These are phyloP conservation scores for Artibeus jamaicensis DNA, from an alignment of 2,797 vertebrate genomes.

Conservation along the genomic window DNA sequence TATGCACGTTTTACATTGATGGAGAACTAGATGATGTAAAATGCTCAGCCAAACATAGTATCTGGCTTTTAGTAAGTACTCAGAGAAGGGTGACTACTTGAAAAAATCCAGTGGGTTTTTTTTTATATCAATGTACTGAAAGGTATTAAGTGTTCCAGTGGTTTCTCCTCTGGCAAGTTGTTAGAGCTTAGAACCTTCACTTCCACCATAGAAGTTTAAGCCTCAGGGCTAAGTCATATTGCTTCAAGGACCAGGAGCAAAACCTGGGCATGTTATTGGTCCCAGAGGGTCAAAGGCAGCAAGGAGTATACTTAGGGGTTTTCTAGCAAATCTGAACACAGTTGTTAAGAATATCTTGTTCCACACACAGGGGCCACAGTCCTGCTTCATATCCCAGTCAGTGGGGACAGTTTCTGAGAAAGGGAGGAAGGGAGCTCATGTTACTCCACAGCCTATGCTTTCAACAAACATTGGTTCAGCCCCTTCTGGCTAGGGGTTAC, in stretches of 20 bases:
- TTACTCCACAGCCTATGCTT: not conserved
- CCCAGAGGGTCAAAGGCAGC: not conserved
- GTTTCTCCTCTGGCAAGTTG: not conserved
- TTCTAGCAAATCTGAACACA: not conserved
- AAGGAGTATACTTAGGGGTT: not conserved
- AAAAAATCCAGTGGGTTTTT: not conserved
- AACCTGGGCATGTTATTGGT: not conserved
- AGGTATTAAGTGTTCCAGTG: too few relatives aligned
- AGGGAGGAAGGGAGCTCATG: fast-evolving
- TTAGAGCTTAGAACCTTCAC: not conserved
- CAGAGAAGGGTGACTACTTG: not conserved
- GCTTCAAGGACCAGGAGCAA: not conserved
- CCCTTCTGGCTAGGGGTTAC: slow-evolving; percentile 42
- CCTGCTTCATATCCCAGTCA: fast-evolving
- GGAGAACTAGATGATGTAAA: not conserved
- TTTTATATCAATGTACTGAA: too few relatives aligned
- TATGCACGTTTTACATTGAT: not conserved
- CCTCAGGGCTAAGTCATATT: not conserved
- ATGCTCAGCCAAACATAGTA: not conserved
- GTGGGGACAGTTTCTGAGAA: not conserved
- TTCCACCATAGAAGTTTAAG: not conserved
- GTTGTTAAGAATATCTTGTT: not conserved
- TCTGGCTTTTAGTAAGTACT: not conserved
- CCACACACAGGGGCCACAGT: fast-evolving
- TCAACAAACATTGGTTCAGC: slow-evolving; percentile 20